Evolutionary conservation across 35 echinoderm and acorn worm species (phyloP).

Genomic region (Lytechinus pictus): DNA sequence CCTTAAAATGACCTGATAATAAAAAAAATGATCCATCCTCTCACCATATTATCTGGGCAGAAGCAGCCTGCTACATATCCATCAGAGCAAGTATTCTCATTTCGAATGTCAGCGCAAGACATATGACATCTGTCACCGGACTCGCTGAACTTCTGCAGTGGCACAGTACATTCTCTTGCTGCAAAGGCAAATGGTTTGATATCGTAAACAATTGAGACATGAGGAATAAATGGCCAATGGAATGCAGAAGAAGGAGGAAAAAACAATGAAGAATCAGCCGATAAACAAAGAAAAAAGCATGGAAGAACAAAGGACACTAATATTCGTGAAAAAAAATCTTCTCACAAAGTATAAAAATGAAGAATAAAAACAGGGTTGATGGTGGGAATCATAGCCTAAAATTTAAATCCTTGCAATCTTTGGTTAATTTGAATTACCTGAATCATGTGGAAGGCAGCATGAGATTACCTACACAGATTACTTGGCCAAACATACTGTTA

Average conservation of each 20-base stretch:
- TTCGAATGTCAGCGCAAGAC: not conserved
- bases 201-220: not conserved
- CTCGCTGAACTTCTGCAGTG: not conserved
- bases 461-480: no score
- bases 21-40: not conserved
- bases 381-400: no score
- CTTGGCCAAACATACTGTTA: no score
- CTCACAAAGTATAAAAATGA: no score
- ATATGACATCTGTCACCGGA: not conserved
- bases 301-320: no score
- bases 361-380: no score
- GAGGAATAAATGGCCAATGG: not conserved
- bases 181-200: not conserved
- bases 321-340: no score
- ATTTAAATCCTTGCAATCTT: no score
- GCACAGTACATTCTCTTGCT: not conserved
- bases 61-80: not conserved
- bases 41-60: conserved; percentile 16
- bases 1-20: no score
- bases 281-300: no score
- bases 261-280: not conserved
- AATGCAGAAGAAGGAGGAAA: not conserved
- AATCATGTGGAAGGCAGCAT: no score
- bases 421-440: no score
- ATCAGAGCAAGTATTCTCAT: not conserved